These are phyloP conservation scores for Macrocentrus cingulum DNA, from an alignment of 1,140 invertebrate genomes.

Conservation along the genomic window DNA sequence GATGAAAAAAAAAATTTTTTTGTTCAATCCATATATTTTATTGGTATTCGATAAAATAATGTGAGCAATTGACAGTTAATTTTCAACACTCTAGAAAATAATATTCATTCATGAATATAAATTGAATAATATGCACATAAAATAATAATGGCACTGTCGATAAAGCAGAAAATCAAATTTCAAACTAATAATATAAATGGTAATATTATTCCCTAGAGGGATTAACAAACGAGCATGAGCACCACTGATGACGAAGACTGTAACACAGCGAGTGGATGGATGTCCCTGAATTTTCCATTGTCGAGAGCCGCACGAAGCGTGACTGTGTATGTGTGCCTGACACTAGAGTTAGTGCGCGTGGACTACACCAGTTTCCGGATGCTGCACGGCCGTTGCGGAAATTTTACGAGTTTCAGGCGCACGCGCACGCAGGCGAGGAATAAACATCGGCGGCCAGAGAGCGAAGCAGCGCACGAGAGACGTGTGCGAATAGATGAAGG, in stretches of 20 bases:
- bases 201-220: too few relatives aligned
- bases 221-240: slow-evolving; percentile 2
- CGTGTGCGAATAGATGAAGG: slow-evolving; percentile 1
- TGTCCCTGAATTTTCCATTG: slow-evolving; percentile 23
- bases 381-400: slow-evolving; percentile 13
- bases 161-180: too few relatives aligned
- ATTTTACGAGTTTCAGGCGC: slow-evolving; percentile 17
- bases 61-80: too few relatives aligned
- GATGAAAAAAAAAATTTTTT: too few relatives aligned
- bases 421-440: neutral
- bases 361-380: slow-evolving; percentile 11
- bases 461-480: neutral
- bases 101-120: too few relatives aligned
- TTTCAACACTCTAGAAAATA: too few relatives aligned
- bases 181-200: too few relatives aligned
- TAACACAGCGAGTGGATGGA: neutral
- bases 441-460: neutral
- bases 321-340: slow-evolving; percentile 13
- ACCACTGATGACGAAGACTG: slow-evolving; percentile 6
- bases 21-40: too few relatives aligned
- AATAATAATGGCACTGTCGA: too few relatives aligned
- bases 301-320: slow-evolving; percentile 3
- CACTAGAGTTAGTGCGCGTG: neutral
- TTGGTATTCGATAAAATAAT: too few relatives aligned
- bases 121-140: too few relatives aligned